phyloP scores from a whole-genome alignment of 2,888 invertebrate species.

The Leptinotarsa juncta region DNA sequence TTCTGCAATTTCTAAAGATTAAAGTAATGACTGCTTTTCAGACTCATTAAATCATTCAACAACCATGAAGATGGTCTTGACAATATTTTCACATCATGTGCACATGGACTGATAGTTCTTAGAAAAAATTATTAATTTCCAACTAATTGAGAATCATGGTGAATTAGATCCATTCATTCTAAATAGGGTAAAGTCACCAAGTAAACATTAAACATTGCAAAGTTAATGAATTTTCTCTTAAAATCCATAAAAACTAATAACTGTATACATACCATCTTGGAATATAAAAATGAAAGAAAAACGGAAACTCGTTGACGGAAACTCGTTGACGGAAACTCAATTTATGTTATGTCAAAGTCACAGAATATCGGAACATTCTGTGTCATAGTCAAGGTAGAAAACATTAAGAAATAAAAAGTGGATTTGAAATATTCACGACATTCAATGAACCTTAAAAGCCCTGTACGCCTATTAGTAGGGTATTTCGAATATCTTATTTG shows the following conservation, averaged over 20 bases:
- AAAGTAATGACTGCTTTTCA: constrained; percentile 55
- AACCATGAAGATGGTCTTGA: constrained; percentile 56
- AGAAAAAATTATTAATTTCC: neutral
- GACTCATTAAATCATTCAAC: constrained; percentile 74
- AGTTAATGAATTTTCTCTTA: constrained; percentile 22
- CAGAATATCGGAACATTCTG: no score
- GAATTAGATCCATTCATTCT: no score
- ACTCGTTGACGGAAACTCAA: constrained; percentile 27
- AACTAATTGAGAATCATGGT: no score
- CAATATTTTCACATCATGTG: constrained; percentile 45
- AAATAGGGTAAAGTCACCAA: no score
- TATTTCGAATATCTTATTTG: no score
- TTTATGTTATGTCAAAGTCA: no score
- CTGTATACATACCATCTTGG: constrained; percentile 64
- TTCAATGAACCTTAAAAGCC: no score
- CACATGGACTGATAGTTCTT: constrained; percentile 22
- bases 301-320: constrained; percentile 36
- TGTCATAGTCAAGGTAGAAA: no score
- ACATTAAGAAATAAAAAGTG: no score
- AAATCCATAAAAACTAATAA: constrained; percentile 33
- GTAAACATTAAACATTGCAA: neutral
- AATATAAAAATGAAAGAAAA: constrained; percentile 55
- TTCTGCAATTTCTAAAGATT: neutral
- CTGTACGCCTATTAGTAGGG: no score
- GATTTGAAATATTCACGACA: no score